Conservation (phyloP, 2,888 invertebrate genomes). For the Abrostola tripartita region DNA sequence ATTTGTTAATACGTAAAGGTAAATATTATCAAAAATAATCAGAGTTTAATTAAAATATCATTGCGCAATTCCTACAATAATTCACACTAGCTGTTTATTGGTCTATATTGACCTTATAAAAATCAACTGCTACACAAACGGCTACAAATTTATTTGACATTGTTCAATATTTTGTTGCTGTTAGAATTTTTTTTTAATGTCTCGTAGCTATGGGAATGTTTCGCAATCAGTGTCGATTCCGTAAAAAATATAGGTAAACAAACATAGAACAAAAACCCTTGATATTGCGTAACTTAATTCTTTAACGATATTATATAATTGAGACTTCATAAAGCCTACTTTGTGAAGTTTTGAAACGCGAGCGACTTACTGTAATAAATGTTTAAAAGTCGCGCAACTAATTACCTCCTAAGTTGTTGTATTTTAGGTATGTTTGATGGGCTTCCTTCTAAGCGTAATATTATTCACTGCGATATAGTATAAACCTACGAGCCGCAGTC, state of each 20-base stretch:
- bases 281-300: neutral
- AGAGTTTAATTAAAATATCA: neutral
- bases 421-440: constrained; percentile 26
- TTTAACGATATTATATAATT: neutral
- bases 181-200: constrained; percentile 7
- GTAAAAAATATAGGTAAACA: no score
- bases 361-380: constrained; percentile 12
- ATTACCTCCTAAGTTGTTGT: constrained; percentile 22
- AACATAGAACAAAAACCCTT: no score
- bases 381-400: constrained; percentile 30
- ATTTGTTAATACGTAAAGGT: no score
- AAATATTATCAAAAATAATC: neutral
- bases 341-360: neutral
- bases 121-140: constrained; percentile 25
- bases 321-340: neutral
- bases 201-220: no score
- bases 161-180: constrained; percentile 35
- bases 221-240: no score
- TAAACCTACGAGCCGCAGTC: no score
- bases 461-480: neutral
- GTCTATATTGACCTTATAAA: constrained; percentile 40
- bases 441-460: neutral
- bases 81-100: constrained; percentile 35
- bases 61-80: constrained; percentile 3
- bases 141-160: constrained; percentile 50